Conservation (phyloP, 2,888 invertebrate species). For the Caenorhabditis uteleia region DNA sequence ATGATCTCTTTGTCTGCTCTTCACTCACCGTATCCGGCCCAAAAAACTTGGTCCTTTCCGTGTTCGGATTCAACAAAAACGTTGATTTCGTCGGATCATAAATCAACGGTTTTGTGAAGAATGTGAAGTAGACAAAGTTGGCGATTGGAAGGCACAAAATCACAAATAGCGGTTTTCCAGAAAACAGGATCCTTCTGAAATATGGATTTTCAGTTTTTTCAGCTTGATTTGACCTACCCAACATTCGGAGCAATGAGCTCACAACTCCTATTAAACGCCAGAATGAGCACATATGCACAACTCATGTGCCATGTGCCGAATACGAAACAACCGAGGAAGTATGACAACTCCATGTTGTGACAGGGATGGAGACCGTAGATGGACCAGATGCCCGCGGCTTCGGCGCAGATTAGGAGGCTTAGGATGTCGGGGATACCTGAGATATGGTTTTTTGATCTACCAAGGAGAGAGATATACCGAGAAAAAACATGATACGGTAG, state of each 20-base stretch:
- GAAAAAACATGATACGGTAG: constrained; percentile 28
- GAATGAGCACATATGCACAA: constrained; percentile 27
- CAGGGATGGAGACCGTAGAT: constrained; percentile 30
- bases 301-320: constrained; percentile 41
- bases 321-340: constrained; percentile 18
- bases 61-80: too few relatives aligned
- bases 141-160: too few relatives aligned
- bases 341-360: constrained; percentile 11
- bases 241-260: constrained; percentile 14
- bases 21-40: too few relatives aligned
- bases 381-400: constrained; percentile 31
- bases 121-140: too few relatives aligned
- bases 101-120: too few relatives aligned
- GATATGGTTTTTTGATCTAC: background rate
- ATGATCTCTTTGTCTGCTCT: too few relatives aligned
- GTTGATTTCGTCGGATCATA: too few relatives aligned
- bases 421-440: constrained; percentile 24
- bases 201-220: too few relatives aligned
- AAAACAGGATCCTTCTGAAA: too few relatives aligned
- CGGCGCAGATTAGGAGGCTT: constrained; percentile 25
- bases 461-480: constrained; percentile 1
- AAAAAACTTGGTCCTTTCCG: too few relatives aligned
- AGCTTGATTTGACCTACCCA: constrained; percentile 2
- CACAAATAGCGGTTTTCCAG: too few relatives aligned
- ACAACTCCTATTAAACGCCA: constrained; percentile 32